Conservation (phyloP, 2,797 vertebrate genomes). For the Hemitrygon akajei region DNA sequence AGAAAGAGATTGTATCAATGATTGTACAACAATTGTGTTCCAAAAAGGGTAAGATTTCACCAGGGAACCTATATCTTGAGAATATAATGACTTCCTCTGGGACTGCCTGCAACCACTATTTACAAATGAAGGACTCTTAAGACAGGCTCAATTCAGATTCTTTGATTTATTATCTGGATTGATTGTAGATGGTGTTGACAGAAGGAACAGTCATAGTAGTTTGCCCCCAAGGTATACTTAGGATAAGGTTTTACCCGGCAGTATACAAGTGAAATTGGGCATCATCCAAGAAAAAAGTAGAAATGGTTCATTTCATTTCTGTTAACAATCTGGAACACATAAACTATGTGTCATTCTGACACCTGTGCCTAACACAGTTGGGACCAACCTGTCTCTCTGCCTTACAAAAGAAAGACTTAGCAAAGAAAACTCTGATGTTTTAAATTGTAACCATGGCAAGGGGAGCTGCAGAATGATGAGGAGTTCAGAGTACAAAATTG, state of each 20-base stretch:
- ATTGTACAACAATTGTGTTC: neutral
- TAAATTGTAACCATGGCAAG: neutral
- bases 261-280: neutral
- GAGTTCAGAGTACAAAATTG: neutral
- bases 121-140: neutral
- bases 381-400: neutral
- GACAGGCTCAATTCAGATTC: neutral
- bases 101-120: neutral
- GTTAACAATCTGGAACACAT: neutral
- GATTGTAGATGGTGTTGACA: neutral
- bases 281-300: neutral
- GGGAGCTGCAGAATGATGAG: neutral
- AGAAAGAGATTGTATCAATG: neutral
- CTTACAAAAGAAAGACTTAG: neutral
- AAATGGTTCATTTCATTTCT: neutral
- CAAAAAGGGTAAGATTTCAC: neutral
- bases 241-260: neutral
- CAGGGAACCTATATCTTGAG: neutral
- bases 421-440: neutral
- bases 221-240: neutral
- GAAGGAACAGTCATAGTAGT: too few relatives aligned
- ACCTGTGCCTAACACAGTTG: neutral
- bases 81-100: slow-evolving; percentile 8
- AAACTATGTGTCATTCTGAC: neutral
- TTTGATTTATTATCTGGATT: neutral